phyloP scores from a whole-genome alignment of 2,888 invertebrate genomes.

The Oconnorella tubifera region DNA sequence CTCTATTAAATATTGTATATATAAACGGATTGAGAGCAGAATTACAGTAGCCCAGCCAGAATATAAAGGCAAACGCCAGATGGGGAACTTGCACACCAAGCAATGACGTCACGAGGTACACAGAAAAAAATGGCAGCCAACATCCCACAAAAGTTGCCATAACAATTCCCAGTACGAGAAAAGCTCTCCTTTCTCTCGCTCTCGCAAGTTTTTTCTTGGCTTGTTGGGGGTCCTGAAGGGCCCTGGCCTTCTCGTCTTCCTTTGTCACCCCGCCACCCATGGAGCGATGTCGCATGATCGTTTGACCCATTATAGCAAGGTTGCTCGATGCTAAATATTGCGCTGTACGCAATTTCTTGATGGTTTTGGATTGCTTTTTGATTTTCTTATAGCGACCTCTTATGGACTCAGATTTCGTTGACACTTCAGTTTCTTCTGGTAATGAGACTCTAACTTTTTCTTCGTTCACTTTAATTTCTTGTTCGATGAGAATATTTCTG shows the following conservation, averaged over 20 bases:
- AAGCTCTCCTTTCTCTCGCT: slow-evolving; percentile 93
- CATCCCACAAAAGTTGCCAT: slow-evolving; percentile 98
- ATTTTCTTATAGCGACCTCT: too few relatives aligned
- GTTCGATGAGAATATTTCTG: too few relatives aligned
- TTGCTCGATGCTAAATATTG: background rate
- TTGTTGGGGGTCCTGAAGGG: slow-evolving; percentile 72
- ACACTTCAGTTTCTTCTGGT: too few relatives aligned
- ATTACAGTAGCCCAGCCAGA: slow-evolving; percentile 73
- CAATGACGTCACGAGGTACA: slow-evolving; percentile 57
- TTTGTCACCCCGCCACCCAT: background rate
- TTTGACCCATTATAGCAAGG: slow-evolving; percentile 5
- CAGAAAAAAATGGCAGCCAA: slow-evolving; percentile 93
- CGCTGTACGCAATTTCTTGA: background rate
- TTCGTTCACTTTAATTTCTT: too few relatives aligned
- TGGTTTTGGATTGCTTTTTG: background rate
- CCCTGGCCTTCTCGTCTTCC: background rate
- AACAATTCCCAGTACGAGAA: slow-evolving; percentile 90
- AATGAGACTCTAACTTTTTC: too few relatives aligned
- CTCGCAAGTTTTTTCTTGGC: slow-evolving; percentile 88
- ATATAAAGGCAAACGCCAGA: slow-evolving; percentile 62
- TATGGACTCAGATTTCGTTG: too few relatives aligned
- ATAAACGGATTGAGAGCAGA: slow-evolving; percentile 83
- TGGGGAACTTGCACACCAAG: slow-evolving; percentile 73
- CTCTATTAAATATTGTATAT: slow-evolving; percentile 90
- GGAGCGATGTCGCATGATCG: background rate